Evolutionary conservation across 2,113 vertebrate species (phyloP).

Genomic region (Epinephelus lanceolatus): DNA sequence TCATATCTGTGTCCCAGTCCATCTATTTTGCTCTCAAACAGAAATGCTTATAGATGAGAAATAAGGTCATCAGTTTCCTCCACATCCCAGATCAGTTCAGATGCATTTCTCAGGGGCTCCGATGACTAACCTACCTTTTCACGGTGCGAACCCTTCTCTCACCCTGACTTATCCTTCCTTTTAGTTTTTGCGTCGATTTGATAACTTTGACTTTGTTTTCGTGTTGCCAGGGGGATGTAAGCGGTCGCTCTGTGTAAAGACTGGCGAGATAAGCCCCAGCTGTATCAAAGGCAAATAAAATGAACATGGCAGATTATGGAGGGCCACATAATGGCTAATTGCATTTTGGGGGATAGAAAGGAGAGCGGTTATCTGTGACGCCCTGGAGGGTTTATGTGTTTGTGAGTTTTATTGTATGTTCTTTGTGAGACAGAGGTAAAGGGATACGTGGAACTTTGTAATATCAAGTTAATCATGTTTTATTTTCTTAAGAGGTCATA

Average conservation of each 20-base stretch:
- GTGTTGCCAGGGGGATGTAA: conserved; percentile 42
- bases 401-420: conserved; percentile 32
- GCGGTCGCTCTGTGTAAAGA: conserved; percentile 55
- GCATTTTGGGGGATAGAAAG: conserved; percentile 55
- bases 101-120: conserved; percentile 33
- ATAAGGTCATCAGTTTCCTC: conserved; percentile 51
- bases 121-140: conserved; percentile 31
- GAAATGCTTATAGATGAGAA: conserved; percentile 27
- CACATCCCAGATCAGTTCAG: conserved; percentile 23
- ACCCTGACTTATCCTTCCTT: background rate
- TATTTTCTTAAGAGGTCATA: background rate
- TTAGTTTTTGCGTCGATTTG: conserved; percentile 34
- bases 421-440: conserved; percentile 31
- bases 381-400: conserved; percentile 53
- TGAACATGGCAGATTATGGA: conserved; percentile 66
- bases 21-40: conserved; percentile 51
- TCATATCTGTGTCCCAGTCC: conserved; percentile 52
- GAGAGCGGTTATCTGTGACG: conserved; percentile 58
- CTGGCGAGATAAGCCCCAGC: conserved; percentile 63
- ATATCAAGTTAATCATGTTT: conserved; percentile 29
- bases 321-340: conserved; percentile 72
- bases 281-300: conserved; percentile 76
- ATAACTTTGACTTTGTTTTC: conserved; percentile 65
- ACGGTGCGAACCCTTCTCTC: background rate
- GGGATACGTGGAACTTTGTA: conserved; percentile 19